These are phyloP conservation scores for Nipponacmea schrenckii DNA, from an alignment of 2,888 invertebrate genomes.

Conservation along the genomic window DNA sequence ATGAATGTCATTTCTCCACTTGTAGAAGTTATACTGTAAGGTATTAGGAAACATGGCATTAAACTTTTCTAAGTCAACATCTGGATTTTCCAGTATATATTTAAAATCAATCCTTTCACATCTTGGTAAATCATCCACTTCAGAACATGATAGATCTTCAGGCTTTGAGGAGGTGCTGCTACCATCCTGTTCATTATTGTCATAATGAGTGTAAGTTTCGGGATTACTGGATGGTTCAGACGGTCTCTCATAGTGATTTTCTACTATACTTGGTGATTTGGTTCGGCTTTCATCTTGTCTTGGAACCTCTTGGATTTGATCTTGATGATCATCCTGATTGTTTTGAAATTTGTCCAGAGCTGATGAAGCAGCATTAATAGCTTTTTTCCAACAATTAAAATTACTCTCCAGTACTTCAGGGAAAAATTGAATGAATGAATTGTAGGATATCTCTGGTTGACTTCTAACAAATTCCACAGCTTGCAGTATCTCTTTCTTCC, in stretches of 20 bases:
- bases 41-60: constrained; percentile 21
- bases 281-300: background rate
- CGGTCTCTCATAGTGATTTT: background rate
- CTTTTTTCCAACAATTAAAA: constrained; percentile 30
- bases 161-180: constrained; percentile 10
- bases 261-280: background rate
- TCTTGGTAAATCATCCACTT: constrained; percentile 8
- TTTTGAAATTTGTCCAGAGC: background rate
- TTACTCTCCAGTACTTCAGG: constrained; percentile 35
- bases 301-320: background rate
- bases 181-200: constrained; percentile 6
- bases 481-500: constrained; percentile 29
- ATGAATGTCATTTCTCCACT: constrained; percentile 27
- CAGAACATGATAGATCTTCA: background rate
- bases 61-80: constrained; percentile 20
- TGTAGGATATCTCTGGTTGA: constrained; percentile 25
- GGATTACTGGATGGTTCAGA: background rate
- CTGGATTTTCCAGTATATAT: constrained; percentile 25
- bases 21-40: constrained; percentile 25
- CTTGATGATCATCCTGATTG: too few relatives aligned
- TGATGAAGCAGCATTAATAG: background rate
- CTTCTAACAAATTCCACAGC: constrained; percentile 29
- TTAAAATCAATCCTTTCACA: constrained; percentile 6
- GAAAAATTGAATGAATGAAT: constrained; percentile 28
- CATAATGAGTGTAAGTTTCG: background rate